A percentile compares a stretch with the other conserved stretches of the same genome.
Evolutionary conservation across 2,113 vertebrate species (phyloP).

Genomic region (Epinephelus fuscoguttatus): DNA sequence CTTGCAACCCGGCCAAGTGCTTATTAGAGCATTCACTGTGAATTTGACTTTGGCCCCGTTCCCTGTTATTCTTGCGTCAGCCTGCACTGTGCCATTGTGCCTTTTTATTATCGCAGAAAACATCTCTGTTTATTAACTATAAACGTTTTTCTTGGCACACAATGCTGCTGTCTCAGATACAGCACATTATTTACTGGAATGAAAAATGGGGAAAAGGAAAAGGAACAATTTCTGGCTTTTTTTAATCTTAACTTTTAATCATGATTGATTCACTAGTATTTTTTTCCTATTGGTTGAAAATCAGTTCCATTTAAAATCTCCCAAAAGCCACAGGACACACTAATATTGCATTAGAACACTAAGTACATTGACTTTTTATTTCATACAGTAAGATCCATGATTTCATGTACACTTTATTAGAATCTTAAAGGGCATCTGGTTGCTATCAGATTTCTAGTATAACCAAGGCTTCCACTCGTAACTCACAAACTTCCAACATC

Average conservation of each 20-base stretch:
- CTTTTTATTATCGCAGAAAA: slow-evolving; percentile 38
- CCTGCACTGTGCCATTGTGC: background rate
- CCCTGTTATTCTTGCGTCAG: slow-evolving; percentile 28
- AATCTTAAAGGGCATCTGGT: background rate
- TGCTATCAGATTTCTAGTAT: background rate
- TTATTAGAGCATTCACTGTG: slow-evolving; percentile 54
- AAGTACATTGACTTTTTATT: background rate
- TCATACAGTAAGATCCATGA: background rate
- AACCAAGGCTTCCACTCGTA: background rate
- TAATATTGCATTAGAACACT: background rate
- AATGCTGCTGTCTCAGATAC: slow-evolving; percentile 3
- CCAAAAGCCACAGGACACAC: background rate
- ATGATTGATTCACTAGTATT: slow-evolving; percentile 2
- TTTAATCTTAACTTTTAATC: background rate
- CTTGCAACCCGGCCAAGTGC: slow-evolving; percentile 8
- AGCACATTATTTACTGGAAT: background rate
- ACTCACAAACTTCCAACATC: background rate
- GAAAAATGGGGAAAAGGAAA: slow-evolving; percentile 4
- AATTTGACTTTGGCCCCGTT: slow-evolving; percentile 36
- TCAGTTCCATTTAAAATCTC: background rate
- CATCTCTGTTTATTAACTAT: slow-evolving; percentile 30
- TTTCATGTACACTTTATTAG: background rate
- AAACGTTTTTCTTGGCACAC: slow-evolving; percentile 17
- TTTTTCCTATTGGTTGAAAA: background rate
- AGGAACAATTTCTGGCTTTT: background rate